Base-by-base conservation (phyloP, 2,797 vertebrate species). In the Microhierax caerulescens region DNA sequence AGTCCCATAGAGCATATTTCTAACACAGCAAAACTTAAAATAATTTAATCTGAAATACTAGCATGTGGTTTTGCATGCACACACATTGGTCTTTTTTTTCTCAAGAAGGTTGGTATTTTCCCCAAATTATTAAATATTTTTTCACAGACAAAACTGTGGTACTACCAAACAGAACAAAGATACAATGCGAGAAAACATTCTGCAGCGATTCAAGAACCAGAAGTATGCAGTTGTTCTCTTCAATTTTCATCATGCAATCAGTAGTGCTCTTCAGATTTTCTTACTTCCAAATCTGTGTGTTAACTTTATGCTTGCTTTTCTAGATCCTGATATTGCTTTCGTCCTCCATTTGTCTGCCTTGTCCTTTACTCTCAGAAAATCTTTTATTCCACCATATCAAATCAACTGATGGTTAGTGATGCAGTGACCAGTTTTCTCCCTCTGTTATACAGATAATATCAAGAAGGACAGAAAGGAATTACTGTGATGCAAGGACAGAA, bases 321-420 rank as follows among this genome's bases (percentile, higher is more conserved):
- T 57, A 76, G 79, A 45, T 34, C 51, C 34, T 82, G 63, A 69
- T 79, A 92, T 45, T 82, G 41, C 54, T 95, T 88, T 93, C 37
- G 41, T 76, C 37, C 60, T 88, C 79, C 83, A 73, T 90, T 95
- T 83, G 83, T 61, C 51, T 91, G 36, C 57, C 60, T 93, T 0
- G 0, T 92, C 39, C 64, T 76, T 88, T 88, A 70, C 51, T 89
- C 63, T 85, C 61, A 78, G 45, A 72, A 89, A 87, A 39, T 93
- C 68, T 82, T 94, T 92, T 85, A 88, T 88, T 95, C 79, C 30
- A 63, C 34, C 22, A 6, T 74, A 88, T 74, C 79, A 90, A 92
- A 88, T 75, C 88, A 85, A 37, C 39, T 12, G 39, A 90, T 61
- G 59, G 59, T 82, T 85, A 91, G 68, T 47, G 56, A 95, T 88